phyloP scores from a whole-genome alignment of 1,140 invertebrate genomes.

The Ceratosolen fusciceps region DNA sequence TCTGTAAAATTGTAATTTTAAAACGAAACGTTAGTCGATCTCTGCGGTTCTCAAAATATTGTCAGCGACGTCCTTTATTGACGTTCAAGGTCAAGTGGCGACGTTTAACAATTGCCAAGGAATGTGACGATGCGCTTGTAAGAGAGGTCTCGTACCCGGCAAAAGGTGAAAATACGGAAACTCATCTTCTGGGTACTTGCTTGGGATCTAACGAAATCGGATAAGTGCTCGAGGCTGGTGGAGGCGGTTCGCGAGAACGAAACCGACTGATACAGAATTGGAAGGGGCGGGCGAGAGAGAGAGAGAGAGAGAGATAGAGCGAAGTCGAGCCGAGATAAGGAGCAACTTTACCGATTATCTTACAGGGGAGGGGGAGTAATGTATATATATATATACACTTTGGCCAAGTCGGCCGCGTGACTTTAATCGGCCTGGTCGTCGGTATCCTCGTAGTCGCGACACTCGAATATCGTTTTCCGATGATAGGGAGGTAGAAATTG shows the following conservation, averaged over 20 bases:
- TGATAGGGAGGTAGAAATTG: slow-evolving; percentile 29
- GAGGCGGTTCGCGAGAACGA: background rate
- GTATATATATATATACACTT: no score
- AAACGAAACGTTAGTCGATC: no score
- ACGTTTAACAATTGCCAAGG: no score
- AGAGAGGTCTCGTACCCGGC: no score
- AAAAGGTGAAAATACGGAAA: no score
- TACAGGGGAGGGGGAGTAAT: background rate
- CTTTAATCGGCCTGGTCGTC: slow-evolving; percentile 21
- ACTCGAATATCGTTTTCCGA: slow-evolving; percentile 4
- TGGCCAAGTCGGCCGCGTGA: background rate
- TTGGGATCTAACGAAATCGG: slow-evolving; percentile 35
- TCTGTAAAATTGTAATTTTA: no score
- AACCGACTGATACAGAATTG: background rate
- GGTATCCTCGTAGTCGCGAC: background rate
- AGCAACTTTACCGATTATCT: slow-evolving; percentile 38
- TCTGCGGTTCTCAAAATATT: no score
- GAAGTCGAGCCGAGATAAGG: no score
- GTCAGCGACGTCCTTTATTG: no score
- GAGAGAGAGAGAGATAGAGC: background rate
- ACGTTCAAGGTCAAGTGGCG: no score
- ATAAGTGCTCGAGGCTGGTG: slow-evolving; percentile 6
- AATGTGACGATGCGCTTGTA: no score
- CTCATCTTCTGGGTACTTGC: no score
- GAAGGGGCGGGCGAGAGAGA: background rate